Conservation (phyloP, 2,113 vertebrate species). For the Bubalus kerabau region DNA sequence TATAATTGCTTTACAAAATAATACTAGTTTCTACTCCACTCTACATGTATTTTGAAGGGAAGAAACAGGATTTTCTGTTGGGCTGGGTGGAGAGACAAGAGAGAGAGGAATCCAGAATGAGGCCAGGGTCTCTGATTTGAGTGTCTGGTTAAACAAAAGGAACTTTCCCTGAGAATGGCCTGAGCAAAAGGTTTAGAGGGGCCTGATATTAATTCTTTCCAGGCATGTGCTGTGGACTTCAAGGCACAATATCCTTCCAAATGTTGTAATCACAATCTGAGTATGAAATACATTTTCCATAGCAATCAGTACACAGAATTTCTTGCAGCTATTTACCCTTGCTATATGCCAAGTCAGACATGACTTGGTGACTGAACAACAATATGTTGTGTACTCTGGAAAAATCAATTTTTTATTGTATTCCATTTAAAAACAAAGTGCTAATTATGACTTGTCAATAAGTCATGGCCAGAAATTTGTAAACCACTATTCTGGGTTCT, state of each 20-base stretch:
- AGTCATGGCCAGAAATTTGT: not conserved
- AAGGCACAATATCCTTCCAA: not conserved
- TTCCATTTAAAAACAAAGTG: not conserved
- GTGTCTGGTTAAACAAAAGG: not conserved
- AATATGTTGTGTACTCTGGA: not conserved
- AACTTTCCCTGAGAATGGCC: not conserved
- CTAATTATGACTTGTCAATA: not conserved
- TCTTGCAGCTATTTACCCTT: not conserved
- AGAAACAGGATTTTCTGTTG: not conserved
- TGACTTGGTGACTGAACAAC: not conserved
- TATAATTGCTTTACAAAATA: not conserved
- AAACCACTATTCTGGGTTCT: not conserved
- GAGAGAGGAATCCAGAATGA: not conserved
- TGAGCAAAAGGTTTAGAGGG: not conserved
- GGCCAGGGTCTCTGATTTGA: not conserved
- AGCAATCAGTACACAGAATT: not conserved
- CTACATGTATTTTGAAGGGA: not conserved
- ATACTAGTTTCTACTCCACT: not conserved
- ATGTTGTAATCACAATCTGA: not conserved
- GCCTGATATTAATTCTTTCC: fast-evolving
- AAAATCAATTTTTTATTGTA: not conserved
- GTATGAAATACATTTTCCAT: not conserved
- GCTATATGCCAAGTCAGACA: not conserved
- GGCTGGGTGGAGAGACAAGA: not conserved
- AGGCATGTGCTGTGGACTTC: not conserved